Evolutionary conservation across 2,797 vertebrate species (phyloP).

Genomic region (Danio tinwini): DNA sequence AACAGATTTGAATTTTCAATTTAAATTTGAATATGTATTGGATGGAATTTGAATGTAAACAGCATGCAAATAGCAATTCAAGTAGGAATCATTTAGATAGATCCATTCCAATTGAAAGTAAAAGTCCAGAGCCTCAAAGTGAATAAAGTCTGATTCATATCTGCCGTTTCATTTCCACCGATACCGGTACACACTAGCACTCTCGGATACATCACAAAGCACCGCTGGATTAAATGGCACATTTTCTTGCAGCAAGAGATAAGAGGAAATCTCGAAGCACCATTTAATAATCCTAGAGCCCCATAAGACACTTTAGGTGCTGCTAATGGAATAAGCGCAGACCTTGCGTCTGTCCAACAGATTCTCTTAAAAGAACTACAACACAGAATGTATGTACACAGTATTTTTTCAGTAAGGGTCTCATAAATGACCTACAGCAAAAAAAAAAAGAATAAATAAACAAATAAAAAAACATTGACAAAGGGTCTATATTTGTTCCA

Average conservation of each 20-base stretch:
- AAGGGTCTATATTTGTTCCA: neutral
- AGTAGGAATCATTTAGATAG: neutral
- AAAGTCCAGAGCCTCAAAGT: slow-evolving; percentile 3
- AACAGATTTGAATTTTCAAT: neutral
- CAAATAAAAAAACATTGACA: neutral
- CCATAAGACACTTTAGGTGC: slow-evolving; percentile 36
- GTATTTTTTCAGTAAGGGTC: neutral
- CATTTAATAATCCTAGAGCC: slow-evolving; percentile 42
- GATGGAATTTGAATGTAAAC: too few relatives aligned
- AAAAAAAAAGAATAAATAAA: neutral
- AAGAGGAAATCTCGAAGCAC: slow-evolving; percentile 25
- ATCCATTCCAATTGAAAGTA: neutral
- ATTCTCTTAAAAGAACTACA: slow-evolving; percentile 32
- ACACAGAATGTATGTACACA: neutral
- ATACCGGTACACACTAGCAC: slow-evolving; percentile 25
- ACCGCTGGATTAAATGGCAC: slow-evolving; percentile 32
- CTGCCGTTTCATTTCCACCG: slow-evolving; percentile 14
- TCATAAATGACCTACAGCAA: neutral
- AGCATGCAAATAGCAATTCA: neutral
- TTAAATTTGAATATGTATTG: neutral
- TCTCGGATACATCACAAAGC: neutral
- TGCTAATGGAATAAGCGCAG: slow-evolving; percentile 46
- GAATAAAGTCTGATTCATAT: slow-evolving; percentile 28
- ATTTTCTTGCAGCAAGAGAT: slow-evolving; percentile 40
- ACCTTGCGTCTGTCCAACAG: neutral